Conservation (phyloP, 2,113 vertebrate genomes). For the Equus quagga region DNA sequence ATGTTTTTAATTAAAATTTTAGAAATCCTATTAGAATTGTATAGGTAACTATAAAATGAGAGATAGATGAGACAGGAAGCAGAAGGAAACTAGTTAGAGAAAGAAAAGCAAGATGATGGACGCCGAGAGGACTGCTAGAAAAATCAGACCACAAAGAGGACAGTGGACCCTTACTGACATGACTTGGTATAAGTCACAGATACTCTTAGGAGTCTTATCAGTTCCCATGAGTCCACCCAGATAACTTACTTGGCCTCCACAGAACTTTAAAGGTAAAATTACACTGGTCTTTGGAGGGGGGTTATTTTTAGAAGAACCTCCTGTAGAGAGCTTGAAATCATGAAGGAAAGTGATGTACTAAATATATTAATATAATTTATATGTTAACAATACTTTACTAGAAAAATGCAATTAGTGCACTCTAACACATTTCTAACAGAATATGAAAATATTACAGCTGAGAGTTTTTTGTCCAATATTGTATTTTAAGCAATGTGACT, state of each 20-base stretch:
- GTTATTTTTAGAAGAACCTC: neutral
- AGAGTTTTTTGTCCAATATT: neutral
- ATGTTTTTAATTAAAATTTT: neutral
- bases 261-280: neutral
- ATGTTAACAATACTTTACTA: neutral
- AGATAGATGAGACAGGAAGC: neutral
- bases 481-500: neutral
- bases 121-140: neutral
- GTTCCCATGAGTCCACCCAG: neutral
- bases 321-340: neutral
- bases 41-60: neutral
- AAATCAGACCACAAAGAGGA: neutral
- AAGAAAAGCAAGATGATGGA: neutral
- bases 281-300: neutral
- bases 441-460: neutral
- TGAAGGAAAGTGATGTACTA: neutral
- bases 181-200: neutral
- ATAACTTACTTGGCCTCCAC: neutral
- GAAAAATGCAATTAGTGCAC: neutral
- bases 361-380: neutral
- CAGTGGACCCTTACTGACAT: neutral
- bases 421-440: neutral
- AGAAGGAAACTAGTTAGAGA: neutral
- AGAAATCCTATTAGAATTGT: neutral
- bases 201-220: neutral